Evolutionary conservation across 2,113 vertebrate species (phyloP).

Genomic region (Pterophyllum scalare): DNA sequence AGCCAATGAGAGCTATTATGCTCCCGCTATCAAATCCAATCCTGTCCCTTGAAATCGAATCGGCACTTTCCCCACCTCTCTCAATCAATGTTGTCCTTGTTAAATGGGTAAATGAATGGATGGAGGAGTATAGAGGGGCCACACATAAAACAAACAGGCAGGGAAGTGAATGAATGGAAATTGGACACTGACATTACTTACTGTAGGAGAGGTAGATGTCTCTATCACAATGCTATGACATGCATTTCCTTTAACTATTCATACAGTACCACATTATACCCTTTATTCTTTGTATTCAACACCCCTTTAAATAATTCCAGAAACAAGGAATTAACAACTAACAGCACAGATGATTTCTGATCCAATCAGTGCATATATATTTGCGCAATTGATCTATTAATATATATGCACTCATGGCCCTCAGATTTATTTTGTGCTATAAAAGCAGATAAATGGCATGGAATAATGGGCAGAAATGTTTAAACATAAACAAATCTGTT

Average conservation of each 20-base stretch:
- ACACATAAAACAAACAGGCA: conserved; percentile 53
- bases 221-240: conserved; percentile 7
- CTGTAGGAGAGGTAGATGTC: conserved; percentile 3
- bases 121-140: conserved; percentile 44
- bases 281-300: neutral
- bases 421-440: neutral
- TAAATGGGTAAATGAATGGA: conserved; percentile 71
- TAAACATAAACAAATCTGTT: neutral
- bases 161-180: conserved; percentile 23
- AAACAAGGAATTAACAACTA: neutral
- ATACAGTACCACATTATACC: neutral
- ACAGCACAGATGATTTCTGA: neutral
- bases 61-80: conserved; percentile 59
- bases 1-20: conserved; percentile 71
- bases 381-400: neutral
- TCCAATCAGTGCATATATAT: neutral
- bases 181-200: conserved; percentile 22
- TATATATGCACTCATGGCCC: neutral
- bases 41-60: conserved; percentile 71
- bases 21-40: conserved; percentile 72
- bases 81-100: conserved; percentile 70
- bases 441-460: neutral
- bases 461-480: neutral
- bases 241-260: neutral
- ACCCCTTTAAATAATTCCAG: neutral